phyloP scores from a whole-genome alignment of 2,888 invertebrate species.

The Ophion ellenae region DNA sequence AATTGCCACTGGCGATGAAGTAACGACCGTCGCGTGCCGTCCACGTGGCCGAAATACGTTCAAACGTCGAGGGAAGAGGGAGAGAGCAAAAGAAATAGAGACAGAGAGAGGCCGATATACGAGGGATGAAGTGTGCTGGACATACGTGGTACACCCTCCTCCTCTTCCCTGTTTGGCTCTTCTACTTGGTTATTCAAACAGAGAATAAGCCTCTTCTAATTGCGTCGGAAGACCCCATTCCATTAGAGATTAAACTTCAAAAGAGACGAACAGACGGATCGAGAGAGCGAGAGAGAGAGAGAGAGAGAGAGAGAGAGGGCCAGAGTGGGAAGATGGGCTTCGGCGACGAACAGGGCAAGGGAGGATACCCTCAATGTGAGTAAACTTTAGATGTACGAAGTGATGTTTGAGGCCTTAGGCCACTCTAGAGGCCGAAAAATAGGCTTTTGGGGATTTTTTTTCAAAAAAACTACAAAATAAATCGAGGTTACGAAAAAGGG shows the following conservation, averaged over 20 bases:
- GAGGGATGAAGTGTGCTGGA: conserved; percentile 55
- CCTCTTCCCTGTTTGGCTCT: conserved; percentile 41
- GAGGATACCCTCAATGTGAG: conserved; percentile 16
- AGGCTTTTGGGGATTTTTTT: no score
- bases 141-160: conserved; percentile 30
- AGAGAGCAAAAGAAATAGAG: neutral
- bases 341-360: neutral
- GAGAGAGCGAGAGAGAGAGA: conserved; percentile 49
- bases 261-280: conserved; percentile 66
- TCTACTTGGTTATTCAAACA: conserved; percentile 59
- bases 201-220: conserved; percentile 79
- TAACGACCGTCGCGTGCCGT: conserved; percentile 80
- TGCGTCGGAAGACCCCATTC: conserved; percentile 74
- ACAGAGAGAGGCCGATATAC: conserved; percentile 8
- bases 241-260: conserved; percentile 82
- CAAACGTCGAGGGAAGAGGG: conserved; percentile 70
- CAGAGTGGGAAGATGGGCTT: neutral
- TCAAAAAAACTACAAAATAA: no score
- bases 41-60: conserved; percentile 78
- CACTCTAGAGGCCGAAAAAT: no score
- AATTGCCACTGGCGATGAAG: conserved; percentile 76
- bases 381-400: conserved; percentile 43
- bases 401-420: conserved; percentile 58
- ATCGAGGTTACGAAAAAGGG: no score
- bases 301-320: conserved; percentile 34